phyloP scores from a whole-genome alignment of 2,888 invertebrate genomes.

The Zhuqinia jingwanae region DNA sequence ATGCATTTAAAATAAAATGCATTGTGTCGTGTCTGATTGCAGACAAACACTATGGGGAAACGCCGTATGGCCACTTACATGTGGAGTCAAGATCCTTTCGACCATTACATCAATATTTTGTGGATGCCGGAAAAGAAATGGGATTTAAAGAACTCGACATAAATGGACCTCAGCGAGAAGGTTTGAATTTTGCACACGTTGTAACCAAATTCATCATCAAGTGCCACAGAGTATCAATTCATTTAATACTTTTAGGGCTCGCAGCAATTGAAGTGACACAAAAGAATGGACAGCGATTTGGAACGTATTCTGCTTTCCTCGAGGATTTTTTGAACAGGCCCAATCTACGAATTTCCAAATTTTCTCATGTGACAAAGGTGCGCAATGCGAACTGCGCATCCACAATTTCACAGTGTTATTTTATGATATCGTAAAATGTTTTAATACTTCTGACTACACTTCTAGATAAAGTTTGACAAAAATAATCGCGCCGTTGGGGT shows the following conservation, averaged over 20 bases:
- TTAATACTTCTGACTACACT: no score
- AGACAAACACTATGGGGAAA: conserved; percentile 65
- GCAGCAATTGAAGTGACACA: conserved; percentile 60
- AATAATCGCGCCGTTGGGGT: conserved; percentile 91
- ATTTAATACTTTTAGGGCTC: conserved; percentile 29
- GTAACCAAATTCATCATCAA: no score
- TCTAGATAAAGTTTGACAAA: conserved; percentile 80
- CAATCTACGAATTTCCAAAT: conserved; percentile 92
- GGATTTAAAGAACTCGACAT: conserved; percentile 68
- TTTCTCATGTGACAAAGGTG: conserved; percentile 89
- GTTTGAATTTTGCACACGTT: conserved; percentile 87
- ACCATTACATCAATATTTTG: conserved; percentile 63
- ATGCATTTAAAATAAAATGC: conserved; percentile 7
- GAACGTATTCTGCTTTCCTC: conserved; percentile 93
- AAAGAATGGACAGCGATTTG: conserved; percentile 88
- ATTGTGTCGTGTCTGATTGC: neutral
- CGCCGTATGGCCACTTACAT: conserved; percentile 62
- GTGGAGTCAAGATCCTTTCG: conserved; percentile 58
- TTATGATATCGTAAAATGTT: no score
- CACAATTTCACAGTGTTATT: no score
- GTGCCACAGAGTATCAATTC: no score
- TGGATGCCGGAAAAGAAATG: conserved; percentile 68
- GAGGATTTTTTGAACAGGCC: conserved; percentile 88
- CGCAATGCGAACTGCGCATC: no score
- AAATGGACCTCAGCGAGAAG: conserved; percentile 68